Conservation (phyloP, 1,140 invertebrate species). For the Rhynchophorus ferrugineus region DNA sequence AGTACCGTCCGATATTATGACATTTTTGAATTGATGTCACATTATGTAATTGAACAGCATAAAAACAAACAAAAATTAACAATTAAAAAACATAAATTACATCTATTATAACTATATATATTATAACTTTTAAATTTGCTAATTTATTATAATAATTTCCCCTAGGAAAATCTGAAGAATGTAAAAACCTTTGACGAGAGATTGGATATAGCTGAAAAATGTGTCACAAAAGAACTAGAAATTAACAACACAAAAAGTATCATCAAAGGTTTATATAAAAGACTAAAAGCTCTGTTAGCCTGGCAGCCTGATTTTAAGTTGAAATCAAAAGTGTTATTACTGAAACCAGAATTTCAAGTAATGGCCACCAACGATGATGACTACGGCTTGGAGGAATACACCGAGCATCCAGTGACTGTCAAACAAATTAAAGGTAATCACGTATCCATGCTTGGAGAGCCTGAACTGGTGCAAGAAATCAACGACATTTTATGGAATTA, state of each 20-base stretch:
- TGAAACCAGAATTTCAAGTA: conserved; percentile 51
- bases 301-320: conserved; percentile 47
- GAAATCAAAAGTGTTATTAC: conserved; percentile 52
- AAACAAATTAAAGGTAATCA: conserved; percentile 62
- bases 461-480: conserved; percentile 53
- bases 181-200: background rate
- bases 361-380: conserved; percentile 48
- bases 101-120: too few species aligned
- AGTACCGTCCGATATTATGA: too few species aligned
- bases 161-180: background rate
- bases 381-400: conserved; percentile 53
- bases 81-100: too few species aligned
- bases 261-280: conserved; percentile 39
- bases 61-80: too few species aligned
- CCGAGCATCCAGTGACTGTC: conserved; percentile 43
- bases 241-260: background rate
- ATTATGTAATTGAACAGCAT: too few species aligned
- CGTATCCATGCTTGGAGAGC: conserved; percentile 56
- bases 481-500: conserved; percentile 10
- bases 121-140: too few species aligned
- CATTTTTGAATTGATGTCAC: too few species aligned
- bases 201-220: background rate
- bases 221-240: background rate
- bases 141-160: too few species aligned
- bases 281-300: conserved; percentile 47